phyloP scores from a whole-genome alignment of 2,888 invertebrate species.

The Zaprionus lineosus region DNA sequence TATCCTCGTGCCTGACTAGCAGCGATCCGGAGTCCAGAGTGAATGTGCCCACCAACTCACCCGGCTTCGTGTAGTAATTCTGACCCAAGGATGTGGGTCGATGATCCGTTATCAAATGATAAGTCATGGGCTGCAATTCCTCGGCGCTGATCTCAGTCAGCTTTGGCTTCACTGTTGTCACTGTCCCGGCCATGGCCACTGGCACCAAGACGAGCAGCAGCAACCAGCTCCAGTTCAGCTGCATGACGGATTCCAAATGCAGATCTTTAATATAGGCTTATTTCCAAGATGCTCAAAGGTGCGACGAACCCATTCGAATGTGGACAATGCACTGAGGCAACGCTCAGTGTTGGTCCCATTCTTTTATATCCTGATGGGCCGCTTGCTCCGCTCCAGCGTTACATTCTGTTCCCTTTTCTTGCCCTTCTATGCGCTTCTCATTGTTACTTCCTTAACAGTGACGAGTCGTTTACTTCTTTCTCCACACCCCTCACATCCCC shows the following conservation, averaged over 20 bases:
- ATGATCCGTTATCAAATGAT: constrained; percentile 72
- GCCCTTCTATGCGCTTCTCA: constrained; percentile 43
- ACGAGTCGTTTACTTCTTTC: too few species aligned
- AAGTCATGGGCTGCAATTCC: constrained; percentile 42
- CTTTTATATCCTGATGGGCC: constrained; percentile 47
- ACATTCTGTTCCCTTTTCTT: constrained; percentile 10
- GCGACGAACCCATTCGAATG: constrained; percentile 18
- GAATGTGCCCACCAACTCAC: constrained; percentile 62
- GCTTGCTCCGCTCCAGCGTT: too few species aligned
- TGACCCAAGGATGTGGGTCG: constrained; percentile 66
- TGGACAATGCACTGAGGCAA: constrained; percentile 23
- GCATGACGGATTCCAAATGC: constrained; percentile 21
- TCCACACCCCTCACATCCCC: too few species aligned
- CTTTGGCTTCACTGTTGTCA: constrained; percentile 29
- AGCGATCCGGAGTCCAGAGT: constrained; percentile 57
- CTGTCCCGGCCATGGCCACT: not conserved
- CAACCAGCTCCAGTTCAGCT: constrained; percentile 16
- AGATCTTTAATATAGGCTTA: not conserved
- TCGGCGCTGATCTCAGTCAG: constrained; percentile 27
- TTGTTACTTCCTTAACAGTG: constrained; percentile 3
- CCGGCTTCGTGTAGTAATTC: constrained; percentile 78
- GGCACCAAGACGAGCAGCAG: constrained; percentile 14
- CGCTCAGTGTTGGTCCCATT: constrained; percentile 19
- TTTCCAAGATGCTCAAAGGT: not conserved
- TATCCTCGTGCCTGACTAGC: constrained; percentile 48